Conservation (phyloP, 2,113 vertebrate genomes). For the Mola mola region DNA sequence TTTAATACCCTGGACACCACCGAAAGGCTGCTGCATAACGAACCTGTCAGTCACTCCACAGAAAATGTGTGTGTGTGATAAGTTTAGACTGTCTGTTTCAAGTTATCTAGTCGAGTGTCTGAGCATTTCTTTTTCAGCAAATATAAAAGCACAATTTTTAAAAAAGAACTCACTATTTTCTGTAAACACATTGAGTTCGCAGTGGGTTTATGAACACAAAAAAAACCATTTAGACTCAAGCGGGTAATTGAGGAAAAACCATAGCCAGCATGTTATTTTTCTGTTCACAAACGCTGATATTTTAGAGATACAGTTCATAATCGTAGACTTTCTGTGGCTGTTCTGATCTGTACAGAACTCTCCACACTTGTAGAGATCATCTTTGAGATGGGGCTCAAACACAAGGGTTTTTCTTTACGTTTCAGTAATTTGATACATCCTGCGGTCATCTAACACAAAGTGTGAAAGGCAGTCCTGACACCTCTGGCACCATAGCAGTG, state of each 20-base stretch:
- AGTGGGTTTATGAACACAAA: too few relatives aligned
- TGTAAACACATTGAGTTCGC: background rate
- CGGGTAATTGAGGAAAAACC: background rate
- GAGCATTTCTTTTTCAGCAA: background rate
- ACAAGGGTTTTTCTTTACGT: too few relatives aligned
- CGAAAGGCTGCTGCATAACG: slow-evolving; percentile 60
- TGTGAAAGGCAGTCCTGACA: slow-evolving; percentile 36
- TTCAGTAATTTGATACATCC: slow-evolving; percentile 23
- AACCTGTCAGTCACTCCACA: slow-evolving; percentile 60
- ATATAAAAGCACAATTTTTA: background rate
- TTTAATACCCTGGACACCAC: slow-evolving; percentile 49
- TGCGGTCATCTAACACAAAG: slow-evolving; percentile 31
- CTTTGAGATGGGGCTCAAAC: too few relatives aligned
- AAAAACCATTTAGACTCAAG: background rate
- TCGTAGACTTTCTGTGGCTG: too few relatives aligned
- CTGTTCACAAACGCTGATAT: background rate
- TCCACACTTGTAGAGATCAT: background rate
- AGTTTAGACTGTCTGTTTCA: slow-evolving; percentile 19
- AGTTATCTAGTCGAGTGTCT: slow-evolving; percentile 14
- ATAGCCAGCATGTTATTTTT: background rate
- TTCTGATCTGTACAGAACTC: background rate
- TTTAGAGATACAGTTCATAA: background rate
- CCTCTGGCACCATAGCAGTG: slow-evolving; percentile 21
- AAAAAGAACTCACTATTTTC: background rate
- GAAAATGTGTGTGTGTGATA: slow-evolving; percentile 19